A percentile compares a stretch with the other conserved stretches of the same genome.
Evolutionary conservation across 2,797 vertebrate genomes (phyloP).

Genomic region (Gallirallus australis): DNA sequence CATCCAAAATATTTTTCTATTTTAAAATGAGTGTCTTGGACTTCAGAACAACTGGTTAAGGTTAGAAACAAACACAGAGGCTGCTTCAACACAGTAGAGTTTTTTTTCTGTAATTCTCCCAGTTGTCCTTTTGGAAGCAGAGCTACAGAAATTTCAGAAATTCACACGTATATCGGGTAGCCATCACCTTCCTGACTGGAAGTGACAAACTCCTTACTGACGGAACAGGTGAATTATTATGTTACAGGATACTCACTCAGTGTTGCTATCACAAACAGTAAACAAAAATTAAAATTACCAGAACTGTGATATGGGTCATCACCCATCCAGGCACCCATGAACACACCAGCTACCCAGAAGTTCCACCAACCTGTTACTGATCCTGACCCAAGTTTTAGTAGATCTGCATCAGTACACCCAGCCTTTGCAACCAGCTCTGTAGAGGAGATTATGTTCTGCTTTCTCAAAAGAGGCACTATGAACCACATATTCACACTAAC

Average conservation of each 20-base stretch:
- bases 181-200: not conserved
- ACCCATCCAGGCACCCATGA: not conserved
- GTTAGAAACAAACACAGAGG: not conserved
- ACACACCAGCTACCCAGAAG: not conserved
- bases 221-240: not conserved
- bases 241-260: not conserved
- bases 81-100: not conserved
- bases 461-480: not conserved
- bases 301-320: not conserved
- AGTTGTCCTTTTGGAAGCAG: not conserved
- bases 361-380: not conserved
- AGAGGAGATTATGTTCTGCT: not conserved
- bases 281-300: not conserved
- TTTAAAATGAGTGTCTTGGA: not conserved
- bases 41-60: not conserved
- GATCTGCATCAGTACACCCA: not conserved
- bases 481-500: not conserved
- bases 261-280: not conserved
- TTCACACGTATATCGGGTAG: fast-evolving
- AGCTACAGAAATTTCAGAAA: not conserved
- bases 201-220: not conserved
- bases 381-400: not conserved
- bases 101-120: not conserved
- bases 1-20: not conserved
- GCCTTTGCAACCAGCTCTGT: not conserved